Conservation (phyloP, 2,797 vertebrate genomes). For the Cirrhinus mrigala region DNA sequence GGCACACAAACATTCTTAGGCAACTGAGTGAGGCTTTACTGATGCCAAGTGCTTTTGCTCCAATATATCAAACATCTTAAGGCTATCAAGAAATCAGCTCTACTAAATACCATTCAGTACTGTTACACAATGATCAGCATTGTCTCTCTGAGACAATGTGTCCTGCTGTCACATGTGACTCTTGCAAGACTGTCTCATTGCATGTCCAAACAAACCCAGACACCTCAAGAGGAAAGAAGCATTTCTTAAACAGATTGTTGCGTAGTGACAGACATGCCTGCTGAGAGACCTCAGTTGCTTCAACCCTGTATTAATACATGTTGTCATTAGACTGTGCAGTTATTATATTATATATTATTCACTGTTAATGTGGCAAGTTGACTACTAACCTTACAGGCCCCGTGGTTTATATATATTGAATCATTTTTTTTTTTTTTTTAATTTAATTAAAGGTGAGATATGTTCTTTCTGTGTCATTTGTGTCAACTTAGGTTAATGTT, state of each 20-base stretch:
- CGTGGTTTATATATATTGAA: background rate
- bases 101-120: background rate
- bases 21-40: background rate
- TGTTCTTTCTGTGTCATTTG: background rate
- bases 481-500: background rate
- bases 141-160: background rate
- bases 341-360: background rate
- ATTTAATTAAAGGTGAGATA: background rate
- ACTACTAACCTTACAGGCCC: background rate
- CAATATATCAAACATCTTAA: constrained; percentile 22
- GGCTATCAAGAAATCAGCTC: background rate
- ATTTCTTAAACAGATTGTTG: constrained; percentile 11
- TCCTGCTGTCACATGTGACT: background rate
- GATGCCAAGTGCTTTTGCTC: constrained; percentile 22
- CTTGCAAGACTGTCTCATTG: constrained; percentile 11
- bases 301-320: constrained; percentile 12
- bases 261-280: background rate
- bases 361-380: background rate
- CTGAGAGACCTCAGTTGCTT: constrained; percentile 9
- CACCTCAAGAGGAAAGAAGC: constrained; percentile 32
- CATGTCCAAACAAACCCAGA: constrained; percentile 24
- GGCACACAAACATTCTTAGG: background rate
- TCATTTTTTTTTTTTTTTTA: too few species aligned
- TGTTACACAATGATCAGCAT: background rate
- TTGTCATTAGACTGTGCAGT: background rate